A percentile compares a stretch with the other conserved stretches of the same genome.
Conservation (phyloP, 2,888 invertebrate species). For the Ochlodes sylvanus region DNA sequence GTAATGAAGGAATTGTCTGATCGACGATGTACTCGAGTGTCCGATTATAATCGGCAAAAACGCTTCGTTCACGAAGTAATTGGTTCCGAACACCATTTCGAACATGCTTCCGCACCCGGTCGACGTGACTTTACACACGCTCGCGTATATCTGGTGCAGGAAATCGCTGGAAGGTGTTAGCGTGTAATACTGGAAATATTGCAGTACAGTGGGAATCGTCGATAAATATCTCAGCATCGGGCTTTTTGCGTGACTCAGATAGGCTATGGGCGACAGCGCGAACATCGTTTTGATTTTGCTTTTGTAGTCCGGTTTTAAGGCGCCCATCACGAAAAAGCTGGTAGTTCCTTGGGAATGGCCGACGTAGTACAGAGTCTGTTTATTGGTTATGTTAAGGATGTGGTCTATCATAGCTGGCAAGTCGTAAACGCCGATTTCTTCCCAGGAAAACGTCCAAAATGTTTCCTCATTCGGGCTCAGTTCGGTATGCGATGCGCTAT, state of each 20-base stretch:
- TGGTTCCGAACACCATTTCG: constrained; percentile 57
- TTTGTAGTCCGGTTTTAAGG: constrained; percentile 83
- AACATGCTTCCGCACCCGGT: constrained; percentile 58
- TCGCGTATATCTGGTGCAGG: constrained; percentile 54
- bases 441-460: constrained; percentile 86
- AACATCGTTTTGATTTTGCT: constrained; percentile 82
- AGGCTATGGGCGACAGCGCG: constrained; percentile 85
- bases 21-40: constrained; percentile 86
- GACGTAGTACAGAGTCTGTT: constrained; percentile 85
- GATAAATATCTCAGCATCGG: constrained; percentile 62
- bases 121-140: constrained; percentile 54
- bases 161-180: constrained; percentile 56
- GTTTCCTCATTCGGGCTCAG: constrained; percentile 47
- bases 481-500: constrained; percentile 83
- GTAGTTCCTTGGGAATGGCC: constrained; percentile 90
- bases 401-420: constrained; percentile 89
- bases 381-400: constrained; percentile 74
- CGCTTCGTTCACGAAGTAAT: constrained; percentile 63
- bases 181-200: constrained; percentile 49
- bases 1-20: constrained; percentile 77
- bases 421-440: constrained; percentile 90
- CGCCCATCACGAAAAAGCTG: constrained; percentile 82
- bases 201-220: constrained; percentile 51
- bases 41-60: constrained; percentile 85
- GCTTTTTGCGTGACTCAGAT: constrained; percentile 73